Percentiles rank a stretch among this genome's conserved stretches.
Evolutionary conservation across 2,888 invertebrate genomes (phyloP).

Genomic region (Caprella mutica): DNA sequence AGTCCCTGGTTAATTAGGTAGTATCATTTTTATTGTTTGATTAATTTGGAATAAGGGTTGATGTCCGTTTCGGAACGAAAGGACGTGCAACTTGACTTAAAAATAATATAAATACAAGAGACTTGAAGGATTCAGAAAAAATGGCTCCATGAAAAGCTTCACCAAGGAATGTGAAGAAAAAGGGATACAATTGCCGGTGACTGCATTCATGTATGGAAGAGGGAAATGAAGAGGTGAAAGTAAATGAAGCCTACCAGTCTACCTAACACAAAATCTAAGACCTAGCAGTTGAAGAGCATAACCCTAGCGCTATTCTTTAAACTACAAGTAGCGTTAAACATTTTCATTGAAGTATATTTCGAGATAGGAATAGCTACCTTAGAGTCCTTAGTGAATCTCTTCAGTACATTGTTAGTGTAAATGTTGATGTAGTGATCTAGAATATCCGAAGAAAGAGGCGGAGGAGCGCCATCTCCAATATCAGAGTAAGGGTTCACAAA

Average conservation of each 20-base stretch:
- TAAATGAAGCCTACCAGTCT: background rate
- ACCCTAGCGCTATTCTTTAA: background rate
- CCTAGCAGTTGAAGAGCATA: background rate
- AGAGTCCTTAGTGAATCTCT: constrained; percentile 16
- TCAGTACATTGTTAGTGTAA: constrained; percentile 12
- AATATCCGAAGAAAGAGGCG: constrained; percentile 5
- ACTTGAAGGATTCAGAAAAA: no score
- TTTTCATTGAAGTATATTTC: background rate
- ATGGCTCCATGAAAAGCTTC: no score
- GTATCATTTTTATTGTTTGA: no score
- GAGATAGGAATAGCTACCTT: constrained; percentile 3
- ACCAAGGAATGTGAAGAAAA: background rate
- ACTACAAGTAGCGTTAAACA: background rate
- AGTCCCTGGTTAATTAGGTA: no score
- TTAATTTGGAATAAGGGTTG: no score
- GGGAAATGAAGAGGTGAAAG: no score
- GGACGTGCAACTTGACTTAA: no score
- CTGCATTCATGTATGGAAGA: no score
- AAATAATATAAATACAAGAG: no score
- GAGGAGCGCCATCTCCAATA: constrained; percentile 10
- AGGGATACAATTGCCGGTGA: background rate
- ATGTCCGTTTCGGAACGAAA: no score
- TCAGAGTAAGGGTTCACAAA: constrained; percentile 26
- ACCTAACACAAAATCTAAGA: background rate
- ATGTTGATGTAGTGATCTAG: constrained; percentile 11